phyloP scores from a whole-genome alignment of 2,113 vertebrate genomes.

The Dryoscopus gambensis region DNA sequence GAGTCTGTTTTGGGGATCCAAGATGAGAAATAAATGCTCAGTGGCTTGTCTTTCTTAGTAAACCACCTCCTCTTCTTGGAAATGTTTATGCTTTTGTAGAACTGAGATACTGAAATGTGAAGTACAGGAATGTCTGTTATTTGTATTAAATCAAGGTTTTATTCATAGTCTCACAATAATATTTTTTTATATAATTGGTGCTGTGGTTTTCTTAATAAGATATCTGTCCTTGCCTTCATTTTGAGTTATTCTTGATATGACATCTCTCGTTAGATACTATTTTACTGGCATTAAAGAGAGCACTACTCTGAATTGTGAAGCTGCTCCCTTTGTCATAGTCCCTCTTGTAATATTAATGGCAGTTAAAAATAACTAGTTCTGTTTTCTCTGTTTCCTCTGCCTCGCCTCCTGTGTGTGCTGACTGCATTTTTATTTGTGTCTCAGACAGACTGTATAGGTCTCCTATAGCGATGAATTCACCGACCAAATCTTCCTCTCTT shows the following conservation, averaged over 20 bases:
- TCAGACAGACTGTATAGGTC: background rate
- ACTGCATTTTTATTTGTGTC: constrained; percentile 3
- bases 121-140: background rate
- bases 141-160: background rate
- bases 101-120: background rate
- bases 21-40: background rate
- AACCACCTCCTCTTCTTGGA: background rate
- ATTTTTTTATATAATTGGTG: background rate
- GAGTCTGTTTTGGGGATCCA: background rate
- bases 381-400: background rate
- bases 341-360: constrained; percentile 16
- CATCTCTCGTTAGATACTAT: background rate
- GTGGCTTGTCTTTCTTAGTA: background rate
- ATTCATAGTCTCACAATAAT: background rate
- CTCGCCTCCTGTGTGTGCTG: background rate
- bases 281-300: background rate
- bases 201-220: background rate
- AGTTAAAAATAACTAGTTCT: background rate
- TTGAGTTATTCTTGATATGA: background rate
- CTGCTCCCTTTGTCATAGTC: background rate
- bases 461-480: background rate
- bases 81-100: background rate
- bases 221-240: background rate
- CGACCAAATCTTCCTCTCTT: background rate
- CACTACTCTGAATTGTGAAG: background rate